A percentile compares a stretch with the other conserved stretches of the same genome.
Evolutionary conservation across 2,113 vertebrate genomes (phyloP).

Genomic region (Callospermophilus lateralis): DNA sequence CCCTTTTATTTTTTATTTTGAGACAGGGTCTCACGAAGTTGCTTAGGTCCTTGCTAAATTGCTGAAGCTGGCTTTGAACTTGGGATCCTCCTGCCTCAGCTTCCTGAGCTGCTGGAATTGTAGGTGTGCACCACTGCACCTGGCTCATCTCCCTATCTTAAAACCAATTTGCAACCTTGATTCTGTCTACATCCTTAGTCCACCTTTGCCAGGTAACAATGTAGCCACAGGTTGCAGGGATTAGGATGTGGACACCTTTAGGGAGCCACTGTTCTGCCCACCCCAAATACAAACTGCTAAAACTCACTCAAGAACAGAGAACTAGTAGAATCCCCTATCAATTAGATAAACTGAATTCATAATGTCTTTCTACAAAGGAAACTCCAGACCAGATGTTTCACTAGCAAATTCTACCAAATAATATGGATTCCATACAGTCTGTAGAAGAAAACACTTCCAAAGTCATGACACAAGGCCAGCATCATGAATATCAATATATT

Average conservation of each 20-base stretch:
- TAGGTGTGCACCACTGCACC: no score
- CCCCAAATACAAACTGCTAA: background rate
- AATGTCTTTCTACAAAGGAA: background rate
- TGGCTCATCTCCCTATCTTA: background rate
- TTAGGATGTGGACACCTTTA: background rate
- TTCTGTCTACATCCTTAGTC: background rate
- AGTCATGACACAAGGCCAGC: background rate
- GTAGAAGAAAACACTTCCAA: background rate
- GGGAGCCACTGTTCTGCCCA: background rate
- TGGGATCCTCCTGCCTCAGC: no score
- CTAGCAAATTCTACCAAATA: background rate
- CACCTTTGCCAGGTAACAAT: background rate
- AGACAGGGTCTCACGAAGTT: no score
- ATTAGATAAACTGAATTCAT: background rate
- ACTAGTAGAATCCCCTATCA: background rate
- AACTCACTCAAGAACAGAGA: background rate
- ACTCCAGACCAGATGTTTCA: background rate
- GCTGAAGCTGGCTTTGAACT: no score
- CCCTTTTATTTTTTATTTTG: no score
- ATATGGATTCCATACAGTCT: background rate
- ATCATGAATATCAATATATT: background rate
- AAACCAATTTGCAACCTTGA: background rate
- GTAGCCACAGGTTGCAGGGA: background rate
- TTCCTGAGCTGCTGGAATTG: no score
- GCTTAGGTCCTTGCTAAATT: no score